These are phyloP conservation scores for Eurytemora carolleeae DNA, from an alignment of 1,140 invertebrate species.

Conservation along the genomic window DNA sequence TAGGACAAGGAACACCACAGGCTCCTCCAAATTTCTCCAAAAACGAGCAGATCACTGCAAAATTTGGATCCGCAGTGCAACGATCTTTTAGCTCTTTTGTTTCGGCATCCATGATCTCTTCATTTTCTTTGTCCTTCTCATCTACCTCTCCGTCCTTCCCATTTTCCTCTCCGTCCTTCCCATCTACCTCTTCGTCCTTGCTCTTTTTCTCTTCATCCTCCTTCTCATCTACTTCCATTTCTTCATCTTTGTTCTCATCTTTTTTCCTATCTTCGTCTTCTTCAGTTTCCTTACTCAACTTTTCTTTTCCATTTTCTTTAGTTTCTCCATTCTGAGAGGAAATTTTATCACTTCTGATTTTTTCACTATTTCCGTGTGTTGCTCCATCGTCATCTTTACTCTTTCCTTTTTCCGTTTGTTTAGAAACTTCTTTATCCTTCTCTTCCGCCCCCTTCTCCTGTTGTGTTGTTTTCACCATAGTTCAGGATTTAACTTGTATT, in stretches of 20 bases:
- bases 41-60: neutral
- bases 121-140: neutral
- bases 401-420: too few relatives aligned
- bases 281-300: too few relatives aligned
- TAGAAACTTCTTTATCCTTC: too few relatives aligned
- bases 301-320: too few relatives aligned
- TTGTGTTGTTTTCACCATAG: too few relatives aligned
- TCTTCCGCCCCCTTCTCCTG: too few relatives aligned
- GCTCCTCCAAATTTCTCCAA: neutral
- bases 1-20: neutral
- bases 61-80: neutral
- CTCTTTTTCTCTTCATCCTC: neutral
- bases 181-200: neutral
- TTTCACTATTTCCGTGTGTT: too few relatives aligned
- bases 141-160: neutral
- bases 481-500: too few relatives aligned
- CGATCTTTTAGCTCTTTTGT: neutral
- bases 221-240: neutral
- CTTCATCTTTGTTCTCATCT: neutral
- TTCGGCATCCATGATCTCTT: neutral
- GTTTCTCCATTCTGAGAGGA: too few relatives aligned
- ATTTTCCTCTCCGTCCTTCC: neutral
- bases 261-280: neutral
- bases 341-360: too few relatives aligned
- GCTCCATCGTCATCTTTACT: too few relatives aligned